Conservation (phyloP, 2,888 invertebrate species). For the Falcaria lacertinaria region DNA sequence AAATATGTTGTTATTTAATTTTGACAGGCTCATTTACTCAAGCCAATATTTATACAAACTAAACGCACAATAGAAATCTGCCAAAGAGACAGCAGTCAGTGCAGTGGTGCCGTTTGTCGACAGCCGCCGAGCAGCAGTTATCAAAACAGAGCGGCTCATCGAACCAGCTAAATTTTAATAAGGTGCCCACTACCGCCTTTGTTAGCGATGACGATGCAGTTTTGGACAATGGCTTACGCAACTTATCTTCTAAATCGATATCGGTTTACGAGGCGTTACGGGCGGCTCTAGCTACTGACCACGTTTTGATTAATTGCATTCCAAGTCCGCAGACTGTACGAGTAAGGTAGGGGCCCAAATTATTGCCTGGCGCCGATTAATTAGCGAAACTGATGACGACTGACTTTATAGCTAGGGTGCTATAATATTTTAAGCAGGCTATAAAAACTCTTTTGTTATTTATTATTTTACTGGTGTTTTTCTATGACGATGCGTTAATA, state of each 20-base stretch:
- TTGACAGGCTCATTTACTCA: conserved; percentile 34
- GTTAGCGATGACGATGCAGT: conserved; percentile 65
- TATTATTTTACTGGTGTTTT: conserved; percentile 36
- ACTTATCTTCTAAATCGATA: conserved; percentile 78
- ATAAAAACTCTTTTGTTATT: conserved; percentile 46
- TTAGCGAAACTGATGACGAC: conserved; percentile 66
- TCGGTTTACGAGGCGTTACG: conserved; percentile 78
- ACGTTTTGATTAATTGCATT: conserved; percentile 78
- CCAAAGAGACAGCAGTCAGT: conserved; percentile 54
- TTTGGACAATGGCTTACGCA: conserved; percentile 75
- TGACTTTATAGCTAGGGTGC: conserved; percentile 50
- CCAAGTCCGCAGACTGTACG: conserved; percentile 48
- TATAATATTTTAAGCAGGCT: conserved; percentile 49
- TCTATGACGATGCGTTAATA: conserved; percentile 25
- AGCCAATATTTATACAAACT: conserved; percentile 58
- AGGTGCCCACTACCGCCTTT: conserved; percentile 78
- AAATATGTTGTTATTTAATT: conserved; percentile 4
- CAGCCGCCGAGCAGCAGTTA: conserved; percentile 59
- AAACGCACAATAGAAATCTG: conserved; percentile 46
- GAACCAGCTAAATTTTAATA: conserved; percentile 76
- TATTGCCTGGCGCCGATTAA: conserved; percentile 73
- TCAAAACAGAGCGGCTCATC: conserved; percentile 75
- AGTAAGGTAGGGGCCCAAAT: conserved; percentile 44
- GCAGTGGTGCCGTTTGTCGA: conserved; percentile 48
- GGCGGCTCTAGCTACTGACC: conserved; percentile 74